Percentiles rank a stretch among this genome's conserved stretches.
These are phyloP conservation scores for Balanococcus diminutus DNA, from an alignment of 2,888 invertebrate species.

Conservation along the genomic window DNA sequence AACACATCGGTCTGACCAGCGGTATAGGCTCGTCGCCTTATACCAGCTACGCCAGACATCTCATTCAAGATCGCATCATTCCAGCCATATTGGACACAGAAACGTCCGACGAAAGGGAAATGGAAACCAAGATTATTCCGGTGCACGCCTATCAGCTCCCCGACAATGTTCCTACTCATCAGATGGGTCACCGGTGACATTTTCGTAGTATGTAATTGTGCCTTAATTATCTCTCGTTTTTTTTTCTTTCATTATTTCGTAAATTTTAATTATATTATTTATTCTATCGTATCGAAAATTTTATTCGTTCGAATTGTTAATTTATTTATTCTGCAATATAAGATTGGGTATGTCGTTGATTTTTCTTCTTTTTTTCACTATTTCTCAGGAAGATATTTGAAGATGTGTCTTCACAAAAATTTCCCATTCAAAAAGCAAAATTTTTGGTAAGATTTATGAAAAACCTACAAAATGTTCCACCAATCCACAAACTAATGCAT, in stretches of 20 bases:
- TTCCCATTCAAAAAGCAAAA: too few relatives aligned
- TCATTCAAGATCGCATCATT: constrained; percentile 46
- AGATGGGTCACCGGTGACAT: constrained; percentile 29
- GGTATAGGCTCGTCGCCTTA: constrained; percentile 56
- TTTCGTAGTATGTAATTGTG: too few relatives aligned
- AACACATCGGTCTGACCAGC: constrained; percentile 48
- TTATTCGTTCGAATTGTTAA: too few relatives aligned
- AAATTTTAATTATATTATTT: not conserved
- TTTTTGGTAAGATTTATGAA: too few relatives aligned
- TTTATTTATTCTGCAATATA: too few relatives aligned
- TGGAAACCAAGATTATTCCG: constrained; percentile 42
- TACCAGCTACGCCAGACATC: constrained; percentile 56
- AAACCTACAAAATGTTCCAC: too few relatives aligned
- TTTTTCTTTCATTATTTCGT: not conserved
- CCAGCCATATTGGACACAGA: constrained; percentile 48
- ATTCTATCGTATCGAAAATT: too few relatives aligned
- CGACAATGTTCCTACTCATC: not conserved
- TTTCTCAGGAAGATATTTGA: too few relatives aligned
- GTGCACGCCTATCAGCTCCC: constrained; percentile 8
- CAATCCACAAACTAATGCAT: too few relatives aligned
- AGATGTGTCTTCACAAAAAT: too few relatives aligned
- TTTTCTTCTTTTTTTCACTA: too few relatives aligned
- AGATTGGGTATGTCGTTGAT: too few relatives aligned
- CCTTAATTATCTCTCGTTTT: not conserved
- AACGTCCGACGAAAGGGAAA: constrained; percentile 21